Percentiles rank a stretch among this genome's conserved stretches.
Conservation (phyloP, 2,888 invertebrate species). For the Taenaris catops region DNA sequence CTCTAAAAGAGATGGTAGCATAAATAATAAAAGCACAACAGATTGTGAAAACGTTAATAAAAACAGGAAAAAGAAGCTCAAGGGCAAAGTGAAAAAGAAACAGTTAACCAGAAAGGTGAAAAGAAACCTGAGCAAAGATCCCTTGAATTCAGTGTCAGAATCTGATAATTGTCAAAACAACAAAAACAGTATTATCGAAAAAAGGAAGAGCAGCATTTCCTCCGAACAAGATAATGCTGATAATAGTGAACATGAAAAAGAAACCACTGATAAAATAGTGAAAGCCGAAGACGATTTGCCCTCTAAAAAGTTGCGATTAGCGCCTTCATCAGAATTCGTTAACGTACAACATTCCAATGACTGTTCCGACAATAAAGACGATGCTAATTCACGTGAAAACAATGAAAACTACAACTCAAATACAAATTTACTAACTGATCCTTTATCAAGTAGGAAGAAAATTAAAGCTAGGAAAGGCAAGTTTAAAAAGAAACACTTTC, state of each 20-base stretch:
- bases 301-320: slow-evolving; percentile 62
- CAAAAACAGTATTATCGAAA: slow-evolving; percentile 66
- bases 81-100: slow-evolving; percentile 60
- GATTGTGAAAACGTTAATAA: slow-evolving; percentile 51
- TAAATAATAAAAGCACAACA: slow-evolving; percentile 49
- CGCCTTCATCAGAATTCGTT: slow-evolving; percentile 56
- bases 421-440: slow-evolving; percentile 30
- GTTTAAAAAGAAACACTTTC: slow-evolving; percentile 56
- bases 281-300: slow-evolving; percentile 59
- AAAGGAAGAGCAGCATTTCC: slow-evolving; percentile 66
- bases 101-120: slow-evolving; percentile 42
- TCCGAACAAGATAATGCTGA: slow-evolving; percentile 57
- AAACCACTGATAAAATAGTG: slow-evolving; percentile 47
- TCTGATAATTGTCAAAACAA: slow-evolving; percentile 55
- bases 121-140: slow-evolving; percentile 44
- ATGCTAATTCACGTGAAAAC: slow-evolving; percentile 37
- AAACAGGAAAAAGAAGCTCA: slow-evolving; percentile 52
- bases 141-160: slow-evolving; percentile 46
- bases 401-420: slow-evolving; percentile 35
- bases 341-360: slow-evolving; percentile 63
- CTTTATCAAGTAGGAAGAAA: slow-evolving; percentile 56
- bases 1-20: slow-evolving; percentile 44
- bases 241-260: slow-evolving; percentile 45
- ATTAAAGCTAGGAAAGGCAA: slow-evolving; percentile 65
- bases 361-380: slow-evolving; percentile 39